Evolutionary conservation across 1,140 invertebrate genomes (phyloP), one percentile per base, ranked within the genome.

Genomic region (Aphelenchoides besseyi): DNA sequence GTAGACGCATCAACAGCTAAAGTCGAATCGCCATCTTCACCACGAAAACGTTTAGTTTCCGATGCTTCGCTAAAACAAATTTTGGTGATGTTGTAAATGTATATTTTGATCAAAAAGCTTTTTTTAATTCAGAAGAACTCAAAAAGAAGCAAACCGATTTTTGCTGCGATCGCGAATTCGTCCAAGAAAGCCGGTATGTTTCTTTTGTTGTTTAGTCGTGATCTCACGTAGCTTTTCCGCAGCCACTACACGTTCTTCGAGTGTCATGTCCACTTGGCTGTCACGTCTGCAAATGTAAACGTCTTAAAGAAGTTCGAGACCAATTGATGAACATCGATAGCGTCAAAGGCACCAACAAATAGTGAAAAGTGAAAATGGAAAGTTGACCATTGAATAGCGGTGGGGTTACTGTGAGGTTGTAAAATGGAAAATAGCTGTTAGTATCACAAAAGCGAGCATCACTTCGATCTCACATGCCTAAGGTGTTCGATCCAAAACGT

Each of bases 181-280:
- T 28, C 78, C 78, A 28, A 78, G 54, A 26, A 78, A 79, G 23
- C 76, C 76, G 29, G 78, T 61, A 26, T 36, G 54, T 9, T 78
- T 78, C 33, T 78, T 80, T n/a, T 74, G 74, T 9, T 80, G 67
- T 26, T 72, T 54, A 23, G 66, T 69, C 2, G 41, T 68, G 32
- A 82, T 63, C n/a, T 82, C 80, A 57, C 71, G 73, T 53, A 82
- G 36, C 55, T 77, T 79, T 28, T 82, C 79, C 35, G 69, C 82
- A n/a, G 79, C 80, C 2, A 62, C 64, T 26, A 70, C 54, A 16
- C 82, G 72, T 68, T 82, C 81, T 52, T 82, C 81, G 57, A 71
- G 68, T 2, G 81, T 70, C 36, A 82, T 36, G 57, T 82, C 82
- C 26, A 82, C 62, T 28, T 80, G 55, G 52, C 78, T 80, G 0